These are phyloP conservation scores for Oreochromis niloticus DNA, from an alignment of 2,113 vertebrate species.

Conservation along the genomic window DNA sequence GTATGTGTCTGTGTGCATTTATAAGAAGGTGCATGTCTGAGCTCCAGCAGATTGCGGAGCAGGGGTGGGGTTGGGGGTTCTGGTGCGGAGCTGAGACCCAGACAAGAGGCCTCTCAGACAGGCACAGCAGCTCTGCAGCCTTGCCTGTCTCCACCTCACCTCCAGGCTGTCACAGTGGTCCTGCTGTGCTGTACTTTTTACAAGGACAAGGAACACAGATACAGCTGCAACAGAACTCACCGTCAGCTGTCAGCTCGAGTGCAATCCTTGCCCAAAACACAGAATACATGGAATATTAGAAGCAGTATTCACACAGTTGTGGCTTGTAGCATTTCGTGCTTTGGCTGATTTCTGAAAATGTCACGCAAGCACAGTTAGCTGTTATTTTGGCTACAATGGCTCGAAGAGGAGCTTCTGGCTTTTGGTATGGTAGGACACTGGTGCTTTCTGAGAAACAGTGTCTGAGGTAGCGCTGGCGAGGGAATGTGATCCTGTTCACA, in stretches of 20 bases:
- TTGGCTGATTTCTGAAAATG: constrained; percentile 4
- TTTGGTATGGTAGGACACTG: background rate
- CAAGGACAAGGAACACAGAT: background rate
- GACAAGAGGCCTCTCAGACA: background rate
- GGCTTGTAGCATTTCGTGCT: background rate
- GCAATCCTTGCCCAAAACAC: background rate
- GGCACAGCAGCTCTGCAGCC: background rate
- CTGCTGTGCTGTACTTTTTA: background rate
- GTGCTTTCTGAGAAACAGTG: background rate
- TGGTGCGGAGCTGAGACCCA: background rate
- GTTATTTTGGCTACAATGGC: background rate
- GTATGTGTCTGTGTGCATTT: background rate
- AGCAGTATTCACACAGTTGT: background rate
- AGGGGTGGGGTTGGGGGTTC: background rate
- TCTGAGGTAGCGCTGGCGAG: background rate
- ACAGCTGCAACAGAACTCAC: background rate
- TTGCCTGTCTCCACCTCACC: background rate
- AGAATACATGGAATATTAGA: background rate
- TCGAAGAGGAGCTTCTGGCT: background rate
- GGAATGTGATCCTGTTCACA: background rate
- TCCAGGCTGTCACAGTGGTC: constrained; percentile 31
- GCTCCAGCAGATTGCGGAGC: background rate
- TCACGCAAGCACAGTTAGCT: background rate
- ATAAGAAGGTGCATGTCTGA: background rate
- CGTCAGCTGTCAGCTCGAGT: background rate